Evolutionary conservation across 2,113 vertebrate genomes (phyloP).

Genomic region (Poicephalus gulielmi): DNA sequence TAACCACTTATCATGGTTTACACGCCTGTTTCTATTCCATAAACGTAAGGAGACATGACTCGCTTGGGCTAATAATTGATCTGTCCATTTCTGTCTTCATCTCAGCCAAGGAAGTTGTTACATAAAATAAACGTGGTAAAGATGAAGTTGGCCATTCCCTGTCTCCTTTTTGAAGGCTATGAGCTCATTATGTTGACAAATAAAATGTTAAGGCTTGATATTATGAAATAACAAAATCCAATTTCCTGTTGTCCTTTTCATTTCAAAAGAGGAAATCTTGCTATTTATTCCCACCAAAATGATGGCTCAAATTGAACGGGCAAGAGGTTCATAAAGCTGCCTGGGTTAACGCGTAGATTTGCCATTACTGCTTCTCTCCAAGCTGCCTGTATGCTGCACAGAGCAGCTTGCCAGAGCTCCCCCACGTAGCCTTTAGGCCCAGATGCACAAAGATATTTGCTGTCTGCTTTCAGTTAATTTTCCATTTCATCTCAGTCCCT

Average conservation of each 20-base stretch:
- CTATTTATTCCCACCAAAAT: not conserved
- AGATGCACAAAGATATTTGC: not conserved
- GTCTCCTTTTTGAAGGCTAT: constrained; percentile 13
- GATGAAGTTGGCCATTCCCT: constrained; percentile 42
- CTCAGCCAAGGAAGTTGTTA: constrained; percentile 47
- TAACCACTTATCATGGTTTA: constrained; percentile 24
- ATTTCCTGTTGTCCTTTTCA: constrained; percentile 5
- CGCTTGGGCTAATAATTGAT: constrained; percentile 32
- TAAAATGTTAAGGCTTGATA: constrained; percentile 37
- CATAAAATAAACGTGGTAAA: constrained; percentile 45
- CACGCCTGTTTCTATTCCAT: not conserved
- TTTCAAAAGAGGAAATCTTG: not conserved
- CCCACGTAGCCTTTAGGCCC: not conserved
- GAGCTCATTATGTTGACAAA: not conserved
- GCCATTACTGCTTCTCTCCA: not conserved
- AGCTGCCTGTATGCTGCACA: not conserved
- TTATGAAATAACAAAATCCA: constrained; percentile 23
- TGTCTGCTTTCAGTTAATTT: not conserved
- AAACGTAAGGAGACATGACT: not conserved
- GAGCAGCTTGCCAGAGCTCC: not conserved
- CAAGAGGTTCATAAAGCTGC: not conserved
- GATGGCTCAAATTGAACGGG: not conserved
- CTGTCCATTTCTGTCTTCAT: constrained; percentile 45
- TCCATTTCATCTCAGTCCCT: not conserved
- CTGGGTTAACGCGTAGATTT: not conserved